Base-by-base conservation (phyloP, 2,797 vertebrate genomes). In the Dermochelys coriacea region DNA sequence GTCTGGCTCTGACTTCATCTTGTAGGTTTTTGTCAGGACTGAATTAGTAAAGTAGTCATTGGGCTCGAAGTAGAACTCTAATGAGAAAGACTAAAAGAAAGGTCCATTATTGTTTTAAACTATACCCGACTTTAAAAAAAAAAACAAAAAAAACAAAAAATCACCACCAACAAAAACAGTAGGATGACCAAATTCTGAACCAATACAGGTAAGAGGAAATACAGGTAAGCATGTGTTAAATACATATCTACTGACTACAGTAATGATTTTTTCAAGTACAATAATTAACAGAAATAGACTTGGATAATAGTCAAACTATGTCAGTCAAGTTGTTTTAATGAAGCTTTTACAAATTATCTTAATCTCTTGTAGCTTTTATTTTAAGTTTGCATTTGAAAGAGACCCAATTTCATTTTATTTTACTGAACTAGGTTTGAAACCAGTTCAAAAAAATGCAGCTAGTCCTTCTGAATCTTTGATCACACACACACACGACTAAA, bases 1-100 rank as follows among this genome's bases (percentile, higher is more conserved):
- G 64, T 99, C 99, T 5, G 99, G 99, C 96, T 99, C 99, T 0
- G 99, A 99, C 97, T 99, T 99, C 99, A 99, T 99, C 98, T 99
- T 99, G 98, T 99, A 99, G 4, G 99, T 98, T 98, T 99, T 99
- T 57, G 99, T 99, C 98, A 99, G 98, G 89, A 99, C 96, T 50
- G 99, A 96, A 91, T 99, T 99, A 98, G 98, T 99, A 87, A 99
- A 99, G 98, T 98, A 99, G 94, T 99, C 98, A 80, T 99, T 99
- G 90, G 99, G 98, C 96, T 99, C 99, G 55, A 99, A 99, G 98
- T 99, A 98, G 98, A 99, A 99, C 98, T 99, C 99, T 98, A 99
- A 97, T 55, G 99, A 99, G 95, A 99, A 99, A 98, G 99, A 99
- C 99, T 99, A 97, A 7, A 96, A 97, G 71, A 96, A 93, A 96